Evolutionary conservation across 2,797 vertebrate species (phyloP), one percentile per base, ranked within the genome.

Genomic region (Enteromius viviparus): DNA sequence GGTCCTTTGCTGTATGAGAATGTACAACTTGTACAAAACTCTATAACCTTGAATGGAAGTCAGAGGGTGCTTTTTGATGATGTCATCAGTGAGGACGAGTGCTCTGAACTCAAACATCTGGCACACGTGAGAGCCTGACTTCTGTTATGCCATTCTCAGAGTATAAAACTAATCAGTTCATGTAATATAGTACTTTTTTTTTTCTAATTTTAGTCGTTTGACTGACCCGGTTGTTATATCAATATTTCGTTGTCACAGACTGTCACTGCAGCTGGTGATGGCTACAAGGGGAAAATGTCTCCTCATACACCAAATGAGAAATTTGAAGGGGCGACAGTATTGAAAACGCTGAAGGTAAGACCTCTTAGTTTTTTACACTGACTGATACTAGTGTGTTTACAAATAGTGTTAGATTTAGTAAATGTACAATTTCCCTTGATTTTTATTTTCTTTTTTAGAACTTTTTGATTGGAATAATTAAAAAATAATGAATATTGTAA

Each of bases 221-320:
- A 53, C 49, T 70, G 8, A 23, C 11, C 2, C 6, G 23, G 8
- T 37, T 60, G 49, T 42, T n/a, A 3, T 77, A 11, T 87, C 10
- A 42, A 74, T 81, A 29, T 49, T 47, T 45, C 9, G 6, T 79
- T 45, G 49, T 29, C 51, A 75, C 87, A 99, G 98, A 91, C 92
- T 0, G 95, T 98, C 81, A 94, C 96, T 81, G 91, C 96, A 75
- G 96, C 96, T 85, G 98, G 98, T 34, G 97, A 99, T 0, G 98
- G 98, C 6, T 99, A 99, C 91, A 92, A 96, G 88, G 98, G 98
- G 0, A 97, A 96, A 90, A 96, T 94, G 69, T 99, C 98, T 15
- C 98, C 98, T 3, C 98, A 99, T 87, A 99, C 98, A 0, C 98
- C 98, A 0, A 99, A 98, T 11, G 98, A 99, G 89, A 98, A 91